phyloP scores from a whole-genome alignment of 2,888 invertebrate genomes.

The Aproaerema taeniolella region DNA sequence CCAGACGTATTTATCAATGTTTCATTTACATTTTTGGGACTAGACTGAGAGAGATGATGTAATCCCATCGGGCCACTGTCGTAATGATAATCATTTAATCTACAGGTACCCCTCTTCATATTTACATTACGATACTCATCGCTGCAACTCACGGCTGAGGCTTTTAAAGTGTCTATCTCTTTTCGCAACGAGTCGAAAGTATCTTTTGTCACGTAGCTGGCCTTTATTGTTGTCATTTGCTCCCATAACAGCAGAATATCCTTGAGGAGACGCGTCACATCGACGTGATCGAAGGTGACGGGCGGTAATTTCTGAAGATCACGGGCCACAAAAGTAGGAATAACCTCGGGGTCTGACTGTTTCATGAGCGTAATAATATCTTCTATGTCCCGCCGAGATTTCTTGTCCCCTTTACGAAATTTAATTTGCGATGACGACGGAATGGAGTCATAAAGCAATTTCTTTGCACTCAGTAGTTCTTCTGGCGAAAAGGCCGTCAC shows the following conservation, averaged over 20 bases:
- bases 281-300: conserved; percentile 1
- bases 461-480: conserved; percentile 9
- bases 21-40: neutral
- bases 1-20: neutral
- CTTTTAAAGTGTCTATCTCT: neutral
- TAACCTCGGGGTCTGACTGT: neutral
- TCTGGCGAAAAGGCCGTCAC: conserved; percentile 10
- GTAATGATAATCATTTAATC: neutral
- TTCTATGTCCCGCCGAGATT: neutral
- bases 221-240: neutral
- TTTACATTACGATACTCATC: conserved; percentile 1
- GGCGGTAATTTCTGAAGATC: conserved; percentile 5
- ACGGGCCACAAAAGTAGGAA: conserved; percentile 3
- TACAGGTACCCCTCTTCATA: neutral
- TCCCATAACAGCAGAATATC: conserved; percentile 2
- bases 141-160: neutral
- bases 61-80: conserved; percentile 4
- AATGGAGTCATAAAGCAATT: conserved; percentile 8
- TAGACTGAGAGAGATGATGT: neutral
- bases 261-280: conserved; percentile 1
- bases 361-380: neutral
- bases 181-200: neutral
- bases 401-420: neutral
- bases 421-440: neutral
- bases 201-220: neutral